These are phyloP conservation scores for Gambusia affinis DNA, from an alignment of 2,113 vertebrate species.

Conservation along the genomic window DNA sequence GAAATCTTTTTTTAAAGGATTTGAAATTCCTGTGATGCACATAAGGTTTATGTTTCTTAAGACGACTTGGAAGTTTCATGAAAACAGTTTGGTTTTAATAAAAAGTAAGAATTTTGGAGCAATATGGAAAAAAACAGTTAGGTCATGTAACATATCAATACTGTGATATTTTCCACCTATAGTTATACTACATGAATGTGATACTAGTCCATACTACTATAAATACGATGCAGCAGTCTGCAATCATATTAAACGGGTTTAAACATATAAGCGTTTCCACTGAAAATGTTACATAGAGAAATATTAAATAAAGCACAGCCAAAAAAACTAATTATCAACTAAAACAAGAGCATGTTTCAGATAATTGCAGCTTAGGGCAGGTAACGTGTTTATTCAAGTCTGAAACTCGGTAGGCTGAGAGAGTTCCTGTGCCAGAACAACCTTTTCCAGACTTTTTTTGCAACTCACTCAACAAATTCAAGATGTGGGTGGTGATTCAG, in stretches of 20 bases:
- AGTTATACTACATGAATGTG: neutral
- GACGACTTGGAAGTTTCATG: no score
- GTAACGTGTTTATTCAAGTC: slow-evolving; percentile 3
- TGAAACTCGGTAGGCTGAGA: neutral
- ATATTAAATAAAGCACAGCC: slow-evolving; percentile 1
- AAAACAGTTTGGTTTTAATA: no score
- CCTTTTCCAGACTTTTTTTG: neutral
- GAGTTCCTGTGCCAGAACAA: slow-evolving; percentile 11
- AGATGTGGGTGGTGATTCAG: slow-evolving; percentile 18
- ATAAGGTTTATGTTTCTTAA: neutral
- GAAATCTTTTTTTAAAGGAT: neutral
- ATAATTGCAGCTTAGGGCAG: slow-evolving; percentile 1
- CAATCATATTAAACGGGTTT: neutral
- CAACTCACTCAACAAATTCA: slow-evolving; percentile 1
- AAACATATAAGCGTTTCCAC: neutral
- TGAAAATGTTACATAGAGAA: neutral
- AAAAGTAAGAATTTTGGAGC: no score
- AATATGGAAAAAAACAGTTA: no score
- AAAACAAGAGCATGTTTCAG: neutral
- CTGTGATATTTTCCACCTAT: neutral
- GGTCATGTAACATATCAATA: neutral
- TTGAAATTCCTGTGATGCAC: neutral
- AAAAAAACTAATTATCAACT: slow-evolving; percentile 20
- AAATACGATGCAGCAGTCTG: neutral
- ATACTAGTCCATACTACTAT: neutral